Percentiles rank a stretch among this genome's conserved stretches.
These are phyloP conservation scores for Ellobius talpinus DNA, from an alignment of 2,113 vertebrate species.

Conservation along the genomic window DNA sequence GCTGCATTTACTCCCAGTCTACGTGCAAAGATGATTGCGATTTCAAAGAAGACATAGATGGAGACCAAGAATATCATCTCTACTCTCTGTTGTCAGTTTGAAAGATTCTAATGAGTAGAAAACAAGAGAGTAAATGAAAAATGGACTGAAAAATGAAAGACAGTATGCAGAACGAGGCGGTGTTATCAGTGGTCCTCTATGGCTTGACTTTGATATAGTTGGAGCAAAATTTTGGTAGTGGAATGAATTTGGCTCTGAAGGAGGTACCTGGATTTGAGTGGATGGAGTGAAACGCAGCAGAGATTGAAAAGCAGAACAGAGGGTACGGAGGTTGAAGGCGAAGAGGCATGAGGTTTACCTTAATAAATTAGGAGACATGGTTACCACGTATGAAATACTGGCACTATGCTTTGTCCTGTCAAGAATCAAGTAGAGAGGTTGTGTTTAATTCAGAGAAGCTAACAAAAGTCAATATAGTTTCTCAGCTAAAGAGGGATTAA, in stretches of 20 bases:
- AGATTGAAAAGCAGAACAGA: neutral
- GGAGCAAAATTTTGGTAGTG: conserved; percentile 39
- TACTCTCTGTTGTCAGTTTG: neutral
- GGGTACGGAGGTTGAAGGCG: neutral
- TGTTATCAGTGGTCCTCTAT: neutral
- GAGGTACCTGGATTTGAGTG: neutral
- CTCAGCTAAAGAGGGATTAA: neutral
- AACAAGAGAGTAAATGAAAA: conserved; percentile 28
- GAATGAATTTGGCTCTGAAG: conserved; percentile 31
- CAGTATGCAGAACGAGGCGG: neutral
- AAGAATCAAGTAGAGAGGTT: conserved; percentile 39
- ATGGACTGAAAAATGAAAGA: neutral
- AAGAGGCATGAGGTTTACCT: neutral
- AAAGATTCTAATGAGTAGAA: conserved; percentile 31
- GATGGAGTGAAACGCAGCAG: neutral
- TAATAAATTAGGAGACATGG: neutral
- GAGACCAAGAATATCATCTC: neutral
- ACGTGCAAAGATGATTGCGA: neutral
- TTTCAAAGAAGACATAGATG: neutral
- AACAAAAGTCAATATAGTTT: neutral
- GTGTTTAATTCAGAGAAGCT: neutral
- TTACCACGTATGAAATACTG: neutral
- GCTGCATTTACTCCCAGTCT: neutral
- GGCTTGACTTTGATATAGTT: neutral
- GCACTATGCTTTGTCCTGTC: neutral